Conservation (phyloP, 2,888 invertebrate genomes). For the Noctua comes region DNA sequence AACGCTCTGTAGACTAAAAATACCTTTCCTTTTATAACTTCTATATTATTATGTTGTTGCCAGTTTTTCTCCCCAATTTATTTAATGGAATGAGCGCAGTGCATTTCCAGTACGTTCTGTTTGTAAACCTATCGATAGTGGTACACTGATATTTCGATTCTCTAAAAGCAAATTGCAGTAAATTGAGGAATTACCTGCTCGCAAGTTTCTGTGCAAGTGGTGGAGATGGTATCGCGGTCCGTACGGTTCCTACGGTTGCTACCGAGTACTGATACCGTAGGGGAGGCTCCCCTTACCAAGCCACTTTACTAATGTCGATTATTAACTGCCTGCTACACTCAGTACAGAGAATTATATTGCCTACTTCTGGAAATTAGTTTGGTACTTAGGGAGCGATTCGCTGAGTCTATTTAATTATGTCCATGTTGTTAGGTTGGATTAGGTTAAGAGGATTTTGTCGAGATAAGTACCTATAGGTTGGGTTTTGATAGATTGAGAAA, state of each 20-base stretch:
- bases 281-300: slow-evolving; percentile 60
- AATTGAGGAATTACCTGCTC: slow-evolving; percentile 76
- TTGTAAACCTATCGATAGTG: slow-evolving; percentile 24
- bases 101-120: slow-evolving; percentile 15
- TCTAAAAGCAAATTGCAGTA: slow-evolving; percentile 78
- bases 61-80: slow-evolving; percentile 11
- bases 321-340: slow-evolving; percentile 67
- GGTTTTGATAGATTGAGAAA: slow-evolving; percentile 11
- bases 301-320: slow-evolving; percentile 67
- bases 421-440: slow-evolving; percentile 47
- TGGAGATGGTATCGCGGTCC: slow-evolving; percentile 73
- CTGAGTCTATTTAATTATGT: slow-evolving; percentile 58
- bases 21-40: not conserved
- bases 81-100: slow-evolving; percentile 14
- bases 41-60: not conserved
- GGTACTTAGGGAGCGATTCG: slow-evolving; percentile 61
- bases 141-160: slow-evolving; percentile 66
- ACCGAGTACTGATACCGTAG: slow-evolving; percentile 56
- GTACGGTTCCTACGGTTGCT: slow-evolving; percentile 33
- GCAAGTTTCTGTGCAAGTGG: slow-evolving; percentile 74
- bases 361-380: slow-evolving; percentile 63
- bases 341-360: slow-evolving; percentile 65
- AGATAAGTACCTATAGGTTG: slow-evolving; percentile 4
- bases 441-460: slow-evolving; percentile 38
- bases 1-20: slow-evolving; percentile 23